Percentiles rank a stretch among this genome's conserved stretches.
phyloP scores from a whole-genome alignment of 1,140 invertebrate genomes.

The Drosophila sproati region DNA sequence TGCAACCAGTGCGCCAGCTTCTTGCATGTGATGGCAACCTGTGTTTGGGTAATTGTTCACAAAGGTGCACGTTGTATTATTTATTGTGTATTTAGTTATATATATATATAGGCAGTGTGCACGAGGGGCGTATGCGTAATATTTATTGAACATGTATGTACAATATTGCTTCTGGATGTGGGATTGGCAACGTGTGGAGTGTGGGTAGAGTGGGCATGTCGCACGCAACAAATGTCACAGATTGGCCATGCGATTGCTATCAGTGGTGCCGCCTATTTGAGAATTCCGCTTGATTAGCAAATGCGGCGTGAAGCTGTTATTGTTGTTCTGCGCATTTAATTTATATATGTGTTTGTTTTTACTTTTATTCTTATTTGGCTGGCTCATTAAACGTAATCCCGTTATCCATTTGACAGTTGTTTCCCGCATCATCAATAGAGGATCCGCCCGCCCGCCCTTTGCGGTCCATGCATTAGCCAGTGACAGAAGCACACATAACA shows the following conservation, averaged over 20 bases:
- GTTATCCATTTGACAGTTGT: slow-evolving; percentile 45
- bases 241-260: slow-evolving; percentile 48
- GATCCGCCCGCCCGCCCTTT: background rate
- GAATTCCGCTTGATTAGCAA: background rate
- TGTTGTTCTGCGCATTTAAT: background rate
- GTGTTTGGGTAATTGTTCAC: slow-evolving; percentile 54
- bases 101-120: background rate
- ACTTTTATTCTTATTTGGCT: slow-evolving; percentile 15
- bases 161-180: background rate
- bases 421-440: slow-evolving; percentile 38
- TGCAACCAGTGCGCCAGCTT: slow-evolving; percentile 5
- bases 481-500: slow-evolving; percentile 5
- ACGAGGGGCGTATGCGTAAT: slow-evolving; percentile 21
- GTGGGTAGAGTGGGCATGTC: background rate
- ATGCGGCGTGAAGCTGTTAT: background rate
- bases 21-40: slow-evolving; percentile 13
- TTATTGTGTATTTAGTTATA: background rate
- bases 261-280: background rate
- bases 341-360: slow-evolving; percentile 15
- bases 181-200: background rate
- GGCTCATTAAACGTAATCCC: slow-evolving; percentile 59
- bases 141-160: slow-evolving; percentile 9
- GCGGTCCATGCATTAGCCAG: slow-evolving; percentile 14
- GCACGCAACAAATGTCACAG: slow-evolving; percentile 52
- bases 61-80: slow-evolving; percentile 37